Conservation (phyloP, 2,888 invertebrate species). For the Nomada flava region DNA sequence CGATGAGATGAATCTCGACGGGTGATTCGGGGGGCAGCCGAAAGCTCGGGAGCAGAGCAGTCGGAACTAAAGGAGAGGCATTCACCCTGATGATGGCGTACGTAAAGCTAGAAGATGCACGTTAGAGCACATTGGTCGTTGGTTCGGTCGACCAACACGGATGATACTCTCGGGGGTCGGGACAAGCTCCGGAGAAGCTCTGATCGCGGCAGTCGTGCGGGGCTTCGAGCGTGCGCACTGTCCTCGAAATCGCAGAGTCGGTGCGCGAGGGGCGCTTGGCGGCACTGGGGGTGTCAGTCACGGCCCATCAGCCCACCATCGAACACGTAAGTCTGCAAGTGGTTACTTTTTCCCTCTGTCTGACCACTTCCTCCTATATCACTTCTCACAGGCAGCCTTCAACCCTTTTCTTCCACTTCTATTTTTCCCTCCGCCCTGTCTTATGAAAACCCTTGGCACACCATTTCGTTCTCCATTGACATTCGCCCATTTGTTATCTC, state of each 20-base stretch:
- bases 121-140: conserved; percentile 57
- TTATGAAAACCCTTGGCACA: not conserved
- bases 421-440: not conserved
- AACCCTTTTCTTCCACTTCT: not conserved
- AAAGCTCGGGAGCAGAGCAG: not conserved
- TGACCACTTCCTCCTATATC: conserved; percentile 1
- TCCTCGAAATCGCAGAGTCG: conserved; percentile 70
- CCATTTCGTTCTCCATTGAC: not conserved
- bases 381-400: not conserved
- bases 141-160: conserved; percentile 51
- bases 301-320: conserved; percentile 83
- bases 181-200: conserved; percentile 71
- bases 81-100: conserved; percentile 61
- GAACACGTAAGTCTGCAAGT: conserved; percentile 81
- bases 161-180: conserved; percentile 67
- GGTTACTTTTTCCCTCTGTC: conserved; percentile 43
- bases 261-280: conserved; percentile 80
- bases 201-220: conserved; percentile 67
- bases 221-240: conserved; percentile 78
- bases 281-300: conserved; percentile 83
- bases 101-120: conserved; percentile 42
- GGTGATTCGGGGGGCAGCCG: not conserved
- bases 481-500: not conserved
- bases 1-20: not conserved
- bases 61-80: conserved; percentile 44